Percentiles rank a stretch among this genome's conserved stretches.
Evolutionary conservation across 2,797 vertebrate genomes (phyloP).

Genomic region (Falco naumanni): DNA sequence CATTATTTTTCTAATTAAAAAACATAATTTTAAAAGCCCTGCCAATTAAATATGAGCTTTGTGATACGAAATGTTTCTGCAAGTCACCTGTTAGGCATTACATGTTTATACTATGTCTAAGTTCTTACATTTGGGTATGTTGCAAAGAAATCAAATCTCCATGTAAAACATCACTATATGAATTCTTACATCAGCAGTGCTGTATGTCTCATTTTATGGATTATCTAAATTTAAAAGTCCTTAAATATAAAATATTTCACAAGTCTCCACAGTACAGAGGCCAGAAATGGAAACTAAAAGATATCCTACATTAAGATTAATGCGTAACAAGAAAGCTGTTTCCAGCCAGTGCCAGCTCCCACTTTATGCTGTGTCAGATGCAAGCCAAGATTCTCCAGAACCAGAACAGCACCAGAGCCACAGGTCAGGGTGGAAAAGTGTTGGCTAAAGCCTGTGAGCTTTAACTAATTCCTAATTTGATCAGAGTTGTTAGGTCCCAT

Average conservation of each 20-base stretch:
- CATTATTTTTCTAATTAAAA: neutral
- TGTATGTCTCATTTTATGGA: neutral
- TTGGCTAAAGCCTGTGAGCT: neutral
- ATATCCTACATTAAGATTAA: neutral
- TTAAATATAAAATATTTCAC: neutral
- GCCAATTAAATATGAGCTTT: neutral
- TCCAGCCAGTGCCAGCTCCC: neutral
- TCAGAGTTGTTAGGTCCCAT: neutral
- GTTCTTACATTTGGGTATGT: neutral
- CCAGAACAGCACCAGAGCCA: neutral
- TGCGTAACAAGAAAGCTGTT: neutral
- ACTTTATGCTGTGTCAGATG: slow-evolving; percentile 29
- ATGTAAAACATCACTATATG: neutral
- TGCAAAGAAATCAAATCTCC: neutral
- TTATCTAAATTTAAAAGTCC: neutral
- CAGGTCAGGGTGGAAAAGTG: neutral
- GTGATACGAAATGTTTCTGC: neutral
- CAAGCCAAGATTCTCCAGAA: neutral
- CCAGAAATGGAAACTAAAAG: neutral
- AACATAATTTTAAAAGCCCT: neutral
- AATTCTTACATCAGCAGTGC: neutral
- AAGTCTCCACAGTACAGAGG: neutral
- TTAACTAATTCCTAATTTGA: neutral
- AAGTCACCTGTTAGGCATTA: neutral
- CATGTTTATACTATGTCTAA: neutral